Percentiles rank a stretch among this genome's conserved stretches.
Evolutionary conservation across 1,140 invertebrate species (phyloP).

Genomic region (Danaus plexippus): DNA sequence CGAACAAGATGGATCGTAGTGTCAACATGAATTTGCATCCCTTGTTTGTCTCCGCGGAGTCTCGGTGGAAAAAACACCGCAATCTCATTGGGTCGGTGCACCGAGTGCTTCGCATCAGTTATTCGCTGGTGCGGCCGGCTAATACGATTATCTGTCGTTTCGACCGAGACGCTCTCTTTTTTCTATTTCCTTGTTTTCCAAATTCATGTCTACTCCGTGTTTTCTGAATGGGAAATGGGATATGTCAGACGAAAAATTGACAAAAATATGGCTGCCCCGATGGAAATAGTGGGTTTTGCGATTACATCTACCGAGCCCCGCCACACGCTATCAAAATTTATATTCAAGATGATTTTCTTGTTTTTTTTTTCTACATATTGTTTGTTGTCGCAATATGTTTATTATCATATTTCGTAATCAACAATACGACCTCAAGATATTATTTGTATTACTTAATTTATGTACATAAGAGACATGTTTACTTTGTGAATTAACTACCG

Average conservation of each 20-base stretch:
- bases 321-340: slow-evolving; percentile 50
- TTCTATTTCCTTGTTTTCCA: slow-evolving; percentile 68
- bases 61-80: slow-evolving; percentile 63
- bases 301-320: slow-evolving; percentile 56
- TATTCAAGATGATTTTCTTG: slow-evolving; percentile 57
- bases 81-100: slow-evolving; percentile 66
- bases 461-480: too few species aligned
- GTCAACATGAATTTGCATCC: slow-evolving; percentile 71
- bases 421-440: too few species aligned
- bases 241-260: slow-evolving; percentile 70
- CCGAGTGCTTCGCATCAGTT: slow-evolving; percentile 53
- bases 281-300: slow-evolving; percentile 67
- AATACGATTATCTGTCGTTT: slow-evolving; percentile 69
- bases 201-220: slow-evolving; percentile 63
- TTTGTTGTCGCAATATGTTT: slow-evolving; percentile 17
- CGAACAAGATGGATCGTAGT: slow-evolving; percentile 69
- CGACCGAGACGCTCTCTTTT: slow-evolving; percentile 61
- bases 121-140: slow-evolving; percentile 58
- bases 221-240: slow-evolving; percentile 69
- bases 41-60: slow-evolving; percentile 63
- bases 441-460: too few species aligned
- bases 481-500: background rate
- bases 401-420: slow-evolving; percentile 7
- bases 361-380: slow-evolving; percentile 33
- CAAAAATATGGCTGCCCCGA: slow-evolving; percentile 65